Percentiles rank a stretch among this genome's conserved stretches.
Conservation (phyloP, 1,140 invertebrate species). For the Dendroctonus valens region DNA sequence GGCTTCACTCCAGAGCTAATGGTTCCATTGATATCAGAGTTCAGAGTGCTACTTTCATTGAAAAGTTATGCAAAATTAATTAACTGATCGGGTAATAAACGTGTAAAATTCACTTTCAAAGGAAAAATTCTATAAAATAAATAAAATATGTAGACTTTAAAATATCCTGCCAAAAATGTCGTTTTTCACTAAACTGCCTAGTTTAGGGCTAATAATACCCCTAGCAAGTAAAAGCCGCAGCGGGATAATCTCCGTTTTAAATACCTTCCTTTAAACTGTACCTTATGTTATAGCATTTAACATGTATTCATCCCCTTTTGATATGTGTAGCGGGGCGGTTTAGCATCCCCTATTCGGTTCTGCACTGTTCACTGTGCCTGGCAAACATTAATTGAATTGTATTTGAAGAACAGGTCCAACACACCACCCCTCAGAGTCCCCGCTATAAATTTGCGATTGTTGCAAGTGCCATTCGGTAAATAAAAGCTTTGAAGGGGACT, state of each 20-base stretch:
- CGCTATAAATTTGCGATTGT: conserved; percentile 14
- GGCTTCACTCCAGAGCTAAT: too few species aligned
- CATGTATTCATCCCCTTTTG: conserved; percentile 21
- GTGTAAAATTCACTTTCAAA: too few species aligned
- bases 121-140: too few species aligned
- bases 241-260: conserved; percentile 8
- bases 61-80: too few species aligned
- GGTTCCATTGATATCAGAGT: too few species aligned
- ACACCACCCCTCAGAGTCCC: background rate
- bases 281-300: conserved; percentile 24
- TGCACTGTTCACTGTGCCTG: conserved; percentile 7
- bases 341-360: conserved; percentile 10
- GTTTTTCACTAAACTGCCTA: too few species aligned
- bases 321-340: conserved; percentile 22
- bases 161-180: too few species aligned
- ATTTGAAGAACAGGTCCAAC: conserved; percentile 23
- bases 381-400: conserved; percentile 34
- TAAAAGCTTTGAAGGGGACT: conserved; percentile 3
- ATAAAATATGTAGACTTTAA: too few species aligned
- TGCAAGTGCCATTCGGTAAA: conserved; percentile 22
- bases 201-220: too few species aligned
- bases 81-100: too few species aligned
- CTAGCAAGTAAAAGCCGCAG: too few species aligned
- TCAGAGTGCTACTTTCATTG: too few species aligned
- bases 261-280: conserved; percentile 14